Evolutionary conservation across 2,888 invertebrate genomes (phyloP).

Genomic region (Microplitis manilae): DNA sequence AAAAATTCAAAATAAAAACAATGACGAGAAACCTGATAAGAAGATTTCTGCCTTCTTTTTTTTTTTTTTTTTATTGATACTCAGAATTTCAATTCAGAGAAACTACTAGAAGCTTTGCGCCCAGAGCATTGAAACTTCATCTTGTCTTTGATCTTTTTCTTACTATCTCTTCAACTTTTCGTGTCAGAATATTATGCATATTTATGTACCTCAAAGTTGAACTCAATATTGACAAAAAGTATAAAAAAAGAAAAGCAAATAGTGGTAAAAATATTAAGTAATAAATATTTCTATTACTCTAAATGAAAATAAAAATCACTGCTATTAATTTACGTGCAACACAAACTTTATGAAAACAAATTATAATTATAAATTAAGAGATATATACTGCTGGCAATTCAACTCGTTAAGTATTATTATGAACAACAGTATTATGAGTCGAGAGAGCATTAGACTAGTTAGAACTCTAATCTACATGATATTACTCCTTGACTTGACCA

Average conservation of each 20-base stretch:
- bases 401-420: neutral
- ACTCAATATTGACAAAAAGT: neutral
- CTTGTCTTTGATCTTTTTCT: neutral
- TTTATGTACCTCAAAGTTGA: neutral
- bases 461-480: conserved; percentile 1
- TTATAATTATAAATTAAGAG: neutral
- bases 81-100: neutral
- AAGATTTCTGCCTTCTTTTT: neutral
- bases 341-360: neutral
- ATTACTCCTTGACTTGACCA: neutral
- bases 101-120: neutral
- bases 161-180: neutral
- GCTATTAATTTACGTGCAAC: neutral
- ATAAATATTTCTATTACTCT: neutral
- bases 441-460: neutral
- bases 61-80: neutral
- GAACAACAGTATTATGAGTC: neutral
- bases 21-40: neutral
- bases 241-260: neutral
- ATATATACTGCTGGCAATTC: neutral
- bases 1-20: neutral
- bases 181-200: neutral
- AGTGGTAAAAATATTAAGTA: neutral
- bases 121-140: conserved; percentile 1
- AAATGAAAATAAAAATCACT: neutral